These are phyloP conservation scores for Fundulus diaphanus DNA, from an alignment of 2,797 vertebrate genomes.

Conservation along the genomic window DNA sequence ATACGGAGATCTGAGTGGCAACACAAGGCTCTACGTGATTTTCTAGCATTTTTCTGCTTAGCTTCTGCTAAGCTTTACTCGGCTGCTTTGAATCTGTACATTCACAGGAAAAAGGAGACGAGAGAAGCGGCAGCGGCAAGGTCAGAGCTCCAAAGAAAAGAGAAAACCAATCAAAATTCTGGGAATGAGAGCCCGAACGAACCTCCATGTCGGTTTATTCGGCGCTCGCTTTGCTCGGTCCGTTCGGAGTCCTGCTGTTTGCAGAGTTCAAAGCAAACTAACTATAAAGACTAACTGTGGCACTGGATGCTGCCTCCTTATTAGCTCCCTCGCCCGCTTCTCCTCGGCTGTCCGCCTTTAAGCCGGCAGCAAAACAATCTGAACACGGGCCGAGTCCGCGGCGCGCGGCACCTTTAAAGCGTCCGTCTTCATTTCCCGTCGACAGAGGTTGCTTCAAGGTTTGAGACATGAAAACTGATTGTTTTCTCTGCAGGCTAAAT, in stretches of 20 bases:
- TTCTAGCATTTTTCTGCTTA: not conserved
- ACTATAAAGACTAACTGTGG: not conserved
- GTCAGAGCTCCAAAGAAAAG: constrained; percentile 17
- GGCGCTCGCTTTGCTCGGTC: constrained; percentile 18
- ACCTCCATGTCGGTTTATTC: constrained; percentile 6
- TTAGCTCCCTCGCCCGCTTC: constrained; percentile 31
- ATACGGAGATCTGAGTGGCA: not conserved
- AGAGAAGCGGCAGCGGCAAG: constrained; percentile 6
- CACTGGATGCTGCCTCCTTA: constrained; percentile 2
- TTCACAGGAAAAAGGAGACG: not conserved
- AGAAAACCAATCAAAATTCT: constrained; percentile 11
- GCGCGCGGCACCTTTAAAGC: not conserved
- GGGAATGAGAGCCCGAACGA: constrained; percentile 20
- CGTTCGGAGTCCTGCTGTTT: not conserved
- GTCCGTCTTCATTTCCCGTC: not conserved
- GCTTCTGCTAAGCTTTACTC: not conserved
- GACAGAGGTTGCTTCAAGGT: constrained; percentile 8
- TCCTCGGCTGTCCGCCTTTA: not conserved
- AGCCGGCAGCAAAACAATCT: not conserved
- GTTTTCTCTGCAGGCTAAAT: constrained; percentile 17
- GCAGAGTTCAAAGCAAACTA: constrained; percentile 12
- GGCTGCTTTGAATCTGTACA: constrained; percentile 3
- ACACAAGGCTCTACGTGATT: not conserved
- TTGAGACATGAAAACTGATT: constrained; percentile 8
- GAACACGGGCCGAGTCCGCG: not conserved